Conservation (phyloP, 2,888 invertebrate genomes). For the Flexamia atlantica region DNA sequence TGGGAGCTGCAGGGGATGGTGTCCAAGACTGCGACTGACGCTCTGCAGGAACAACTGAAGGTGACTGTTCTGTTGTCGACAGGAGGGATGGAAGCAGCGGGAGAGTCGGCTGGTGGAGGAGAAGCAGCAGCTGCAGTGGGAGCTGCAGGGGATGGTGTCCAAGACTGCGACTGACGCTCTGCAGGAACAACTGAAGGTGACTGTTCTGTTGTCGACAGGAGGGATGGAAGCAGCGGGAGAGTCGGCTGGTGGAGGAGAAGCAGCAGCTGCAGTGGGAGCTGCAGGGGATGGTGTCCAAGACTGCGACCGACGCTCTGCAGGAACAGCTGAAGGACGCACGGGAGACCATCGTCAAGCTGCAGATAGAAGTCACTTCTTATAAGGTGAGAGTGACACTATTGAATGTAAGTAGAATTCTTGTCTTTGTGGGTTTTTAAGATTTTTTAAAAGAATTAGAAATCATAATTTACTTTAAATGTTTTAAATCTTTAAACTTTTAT, state of each 20-base stretch:
- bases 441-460: no score
- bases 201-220: slow-evolving; percentile 64
- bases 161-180: slow-evolving; percentile 63
- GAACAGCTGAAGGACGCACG: slow-evolving; percentile 65
- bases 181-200: background rate
- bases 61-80: no score
- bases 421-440: no score
- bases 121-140: no score
- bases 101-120: no score
- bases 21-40: slow-evolving; percentile 62
- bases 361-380: slow-evolving; percentile 54
- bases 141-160: slow-evolving; percentile 60
- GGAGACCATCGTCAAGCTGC: slow-evolving; percentile 61
- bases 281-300: slow-evolving; percentile 61
- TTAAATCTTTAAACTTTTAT: no score
- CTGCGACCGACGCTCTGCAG: slow-evolving; percentile 63
- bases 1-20: slow-evolving; percentile 60
- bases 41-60: no score
- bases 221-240: slow-evolving; percentile 68
- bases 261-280: slow-evolving; percentile 62
- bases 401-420: no score
- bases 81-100: no score
- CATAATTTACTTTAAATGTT: no score
- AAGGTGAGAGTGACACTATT: slow-evolving; percentile 50
- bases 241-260: slow-evolving; percentile 65